Evolutionary conservation across 23 tunicate species (phyloP).

Genomic region (Pegea sp.): DNA sequence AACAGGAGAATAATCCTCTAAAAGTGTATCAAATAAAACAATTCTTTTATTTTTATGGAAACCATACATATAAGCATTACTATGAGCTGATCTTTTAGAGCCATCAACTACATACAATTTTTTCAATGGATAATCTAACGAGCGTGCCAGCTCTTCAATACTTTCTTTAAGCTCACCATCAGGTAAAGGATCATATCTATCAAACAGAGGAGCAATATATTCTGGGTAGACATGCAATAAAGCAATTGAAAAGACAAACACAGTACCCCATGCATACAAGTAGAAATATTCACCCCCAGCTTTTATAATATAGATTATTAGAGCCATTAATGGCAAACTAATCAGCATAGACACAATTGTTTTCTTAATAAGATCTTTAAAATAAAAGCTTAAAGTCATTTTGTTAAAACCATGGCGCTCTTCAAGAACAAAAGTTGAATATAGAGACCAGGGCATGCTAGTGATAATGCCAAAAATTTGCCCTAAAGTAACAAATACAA

Average conservation of each 20-base stretch:
- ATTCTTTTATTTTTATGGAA: conserved; percentile 93
- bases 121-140: conserved; percentile 62
- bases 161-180: conserved; percentile 81
- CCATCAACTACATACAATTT: conserved; percentile 97
- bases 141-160: conserved; percentile 73
- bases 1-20: conserved; percentile 85
- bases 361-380: conserved; percentile 58
- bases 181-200: conserved; percentile 77
- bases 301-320: conserved; percentile 57
- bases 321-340: conserved; percentile 41
- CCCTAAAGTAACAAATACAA: conserved; percentile 40
- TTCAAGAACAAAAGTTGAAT: conserved; percentile 90
- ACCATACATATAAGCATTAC: conserved; percentile 99
- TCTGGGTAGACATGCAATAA: conserved; percentile 85
- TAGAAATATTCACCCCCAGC: conserved; percentile 81
- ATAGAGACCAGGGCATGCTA: conserved; percentile 64
- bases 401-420: conserved; percentile 98
- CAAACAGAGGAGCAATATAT: conserved; percentile 93
- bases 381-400: conserved; percentile 82
- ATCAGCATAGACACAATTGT: conserved; percentile 37
- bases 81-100: conserved; percentile 92
- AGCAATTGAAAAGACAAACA: conserved; percentile 53
- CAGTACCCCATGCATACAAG: conserved; percentile 66
- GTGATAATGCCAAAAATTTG: conserved; percentile 15
- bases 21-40: conserved; percentile 80